Conservation (phyloP, 2,797 vertebrate genomes). For the Rhynchotus rufescens region DNA sequence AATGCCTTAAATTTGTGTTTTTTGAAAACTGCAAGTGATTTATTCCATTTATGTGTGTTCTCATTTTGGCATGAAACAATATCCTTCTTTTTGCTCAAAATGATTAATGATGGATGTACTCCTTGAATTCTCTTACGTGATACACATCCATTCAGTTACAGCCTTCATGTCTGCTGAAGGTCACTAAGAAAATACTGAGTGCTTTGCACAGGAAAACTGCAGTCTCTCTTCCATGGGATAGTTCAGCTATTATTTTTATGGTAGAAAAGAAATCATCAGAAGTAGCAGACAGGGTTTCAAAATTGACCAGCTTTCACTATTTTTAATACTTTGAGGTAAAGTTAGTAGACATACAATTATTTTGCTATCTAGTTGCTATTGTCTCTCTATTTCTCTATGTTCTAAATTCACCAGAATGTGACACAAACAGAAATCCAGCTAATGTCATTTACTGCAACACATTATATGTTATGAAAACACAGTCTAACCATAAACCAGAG, state of each 20-base stretch:
- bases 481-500: too few relatives aligned
- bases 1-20: neutral
- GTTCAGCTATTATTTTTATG: neutral
- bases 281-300: neutral
- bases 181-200: neutral
- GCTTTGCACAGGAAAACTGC: neutral
- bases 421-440: neutral
- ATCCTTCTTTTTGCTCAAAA: fast-evolving
- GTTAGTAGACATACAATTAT: neutral
- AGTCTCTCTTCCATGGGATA: neutral
- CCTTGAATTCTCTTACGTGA: neutral
- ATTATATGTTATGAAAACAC: too few relatives aligned
- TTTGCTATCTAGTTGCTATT: neutral
- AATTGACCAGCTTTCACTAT: neutral
- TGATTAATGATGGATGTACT: neutral
- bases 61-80: neutral
- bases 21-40: neutral
- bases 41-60: neutral
- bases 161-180: neutral
- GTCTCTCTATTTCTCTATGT: neutral
- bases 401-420: neutral
- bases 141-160: neutral
- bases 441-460: too few relatives aligned
- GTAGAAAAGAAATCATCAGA: neutral
- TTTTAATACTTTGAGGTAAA: neutral